These are phyloP conservation scores for Ethmia dodecea DNA, from an alignment of 2,888 invertebrate species.

Conservation along the genomic window DNA sequence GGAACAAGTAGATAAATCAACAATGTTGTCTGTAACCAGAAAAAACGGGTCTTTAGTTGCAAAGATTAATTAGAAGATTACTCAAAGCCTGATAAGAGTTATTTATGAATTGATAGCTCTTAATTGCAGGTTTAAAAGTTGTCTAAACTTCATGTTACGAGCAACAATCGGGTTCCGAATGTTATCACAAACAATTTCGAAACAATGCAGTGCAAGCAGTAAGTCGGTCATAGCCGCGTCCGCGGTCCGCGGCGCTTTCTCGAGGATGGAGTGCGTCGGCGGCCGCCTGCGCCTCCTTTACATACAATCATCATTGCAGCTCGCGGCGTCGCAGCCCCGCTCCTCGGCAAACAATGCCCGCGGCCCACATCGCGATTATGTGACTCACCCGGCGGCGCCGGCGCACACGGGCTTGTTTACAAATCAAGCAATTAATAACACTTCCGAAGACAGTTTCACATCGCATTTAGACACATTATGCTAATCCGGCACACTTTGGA, in stretches of 20 bases:
- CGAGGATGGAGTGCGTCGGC: constrained; percentile 41
- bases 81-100: not conserved
- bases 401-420: constrained; percentile 62
- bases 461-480: constrained; percentile 12
- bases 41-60: constrained; percentile 19
- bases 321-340: constrained; percentile 23
- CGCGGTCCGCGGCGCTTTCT: constrained; percentile 17
- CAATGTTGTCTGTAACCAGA: constrained; percentile 22
- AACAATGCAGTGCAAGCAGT: too few species aligned
- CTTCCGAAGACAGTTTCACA: constrained; percentile 35
- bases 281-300: constrained; percentile 68
- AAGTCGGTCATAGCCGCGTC: constrained; percentile 15
- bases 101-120: not conserved
- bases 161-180: too few species aligned
- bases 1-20: constrained; percentile 24
- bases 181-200: too few species aligned
- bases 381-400: constrained; percentile 61
- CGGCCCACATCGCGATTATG: constrained; percentile 67
- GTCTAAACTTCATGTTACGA: too few species aligned
- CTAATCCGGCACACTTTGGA: not conserved
- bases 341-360: constrained; percentile 36
- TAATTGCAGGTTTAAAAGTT: not conserved
- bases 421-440: constrained; percentile 62
- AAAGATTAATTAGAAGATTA: constrained; percentile 4
- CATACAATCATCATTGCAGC: constrained; percentile 67